Percentiles rank a stretch among this genome's conserved stretches.
Conservation (phyloP, 2,113 vertebrate species). For the Tonatia bakeri region DNA sequence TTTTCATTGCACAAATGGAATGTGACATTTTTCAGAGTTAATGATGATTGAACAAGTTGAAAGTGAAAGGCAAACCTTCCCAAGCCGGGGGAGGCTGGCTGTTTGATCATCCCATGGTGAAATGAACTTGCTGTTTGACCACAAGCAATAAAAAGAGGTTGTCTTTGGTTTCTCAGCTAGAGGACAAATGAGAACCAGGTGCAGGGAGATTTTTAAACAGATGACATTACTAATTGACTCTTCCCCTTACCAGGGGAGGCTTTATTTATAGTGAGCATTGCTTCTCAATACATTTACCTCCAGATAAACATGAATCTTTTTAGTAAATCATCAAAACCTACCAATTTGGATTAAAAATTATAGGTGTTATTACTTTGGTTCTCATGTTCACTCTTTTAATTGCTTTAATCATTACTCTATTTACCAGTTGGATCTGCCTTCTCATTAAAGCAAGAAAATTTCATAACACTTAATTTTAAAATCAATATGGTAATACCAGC, state of each 20-base stretch:
- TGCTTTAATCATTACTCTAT: constrained; percentile 56
- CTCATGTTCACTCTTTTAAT: constrained; percentile 43
- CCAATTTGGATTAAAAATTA: constrained; percentile 30
- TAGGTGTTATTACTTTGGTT: constrained; percentile 24
- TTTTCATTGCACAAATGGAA: constrained; percentile 72
- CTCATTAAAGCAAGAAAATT: constrained; percentile 49
- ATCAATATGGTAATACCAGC: constrained; percentile 59
- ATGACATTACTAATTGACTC: constrained; percentile 36
- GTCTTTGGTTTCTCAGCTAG: constrained; percentile 63
- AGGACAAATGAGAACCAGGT: constrained; percentile 60
- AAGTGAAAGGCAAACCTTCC: constrained; percentile 62
- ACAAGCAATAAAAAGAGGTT: constrained; percentile 61
- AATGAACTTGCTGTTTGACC: constrained; percentile 62
- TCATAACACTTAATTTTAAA: constrained; percentile 56
- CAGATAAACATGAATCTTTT: constrained; percentile 9
- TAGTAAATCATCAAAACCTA: not conserved
- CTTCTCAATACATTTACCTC: not conserved
- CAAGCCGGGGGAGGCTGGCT: not conserved
- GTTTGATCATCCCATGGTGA: constrained; percentile 54
- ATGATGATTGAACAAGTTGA: constrained; percentile 64
- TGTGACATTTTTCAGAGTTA: constrained; percentile 69
- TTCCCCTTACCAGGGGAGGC: constrained; percentile 20
- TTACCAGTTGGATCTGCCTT: constrained; percentile 41
- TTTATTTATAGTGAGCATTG: not conserved
- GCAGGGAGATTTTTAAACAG: constrained; percentile 48